Percentiles rank a stretch among this genome's conserved stretches.
These are phyloP conservation scores for Terebella lapidaria DNA, from an alignment of 2,888 invertebrate species.

Conservation along the genomic window DNA sequence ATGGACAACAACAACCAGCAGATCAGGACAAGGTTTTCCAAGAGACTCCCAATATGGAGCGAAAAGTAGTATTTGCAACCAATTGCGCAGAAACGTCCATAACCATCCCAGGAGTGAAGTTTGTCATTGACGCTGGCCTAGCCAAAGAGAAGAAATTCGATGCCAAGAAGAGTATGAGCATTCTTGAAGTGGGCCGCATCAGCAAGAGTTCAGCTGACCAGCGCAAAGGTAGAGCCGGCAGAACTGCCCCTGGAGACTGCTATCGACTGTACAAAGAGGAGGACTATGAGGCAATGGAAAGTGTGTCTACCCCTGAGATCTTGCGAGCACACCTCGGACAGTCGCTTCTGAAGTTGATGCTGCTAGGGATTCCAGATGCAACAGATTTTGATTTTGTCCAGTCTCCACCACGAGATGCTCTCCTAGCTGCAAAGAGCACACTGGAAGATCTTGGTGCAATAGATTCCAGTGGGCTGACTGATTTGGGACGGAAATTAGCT, in stretches of 20 bases:
- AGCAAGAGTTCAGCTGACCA: conserved; percentile 52
- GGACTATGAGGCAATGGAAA: conserved; percentile 39
- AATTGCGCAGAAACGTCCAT: conserved; percentile 54
- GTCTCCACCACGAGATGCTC: conserved; percentile 33
- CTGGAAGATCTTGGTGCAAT: conserved; percentile 40
- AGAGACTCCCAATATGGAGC: conserved; percentile 25
- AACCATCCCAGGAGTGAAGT: conserved; percentile 51
- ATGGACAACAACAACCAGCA: conserved; percentile 41
- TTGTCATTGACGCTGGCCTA: conserved; percentile 52
- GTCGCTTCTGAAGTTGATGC: conserved; percentile 41
- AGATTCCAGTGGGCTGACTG: conserved; percentile 32
- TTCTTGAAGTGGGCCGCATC: conserved; percentile 33
- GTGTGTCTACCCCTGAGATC: conserved; percentile 46
- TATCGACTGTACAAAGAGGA: conserved; percentile 46
- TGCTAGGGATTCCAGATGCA: conserved; percentile 37
- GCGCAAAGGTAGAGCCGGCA: conserved; percentile 52
- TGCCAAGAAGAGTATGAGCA: conserved; percentile 36
- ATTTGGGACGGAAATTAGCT: conserved; percentile 40
- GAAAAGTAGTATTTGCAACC: conserved; percentile 53
- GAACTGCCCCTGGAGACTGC: conserved; percentile 48
- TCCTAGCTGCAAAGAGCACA: conserved; percentile 32
- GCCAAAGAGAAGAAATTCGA: conserved; percentile 50
- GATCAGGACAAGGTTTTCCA: conserved; percentile 47
- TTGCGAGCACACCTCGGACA: conserved; percentile 39
- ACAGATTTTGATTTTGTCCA: conserved; percentile 47